Evolutionary conservation across 1,140 invertebrate genomes (phyloP), one percentile per base, ranked within the genome.

Genomic region (Phenacoccus solenopsis): DNA sequence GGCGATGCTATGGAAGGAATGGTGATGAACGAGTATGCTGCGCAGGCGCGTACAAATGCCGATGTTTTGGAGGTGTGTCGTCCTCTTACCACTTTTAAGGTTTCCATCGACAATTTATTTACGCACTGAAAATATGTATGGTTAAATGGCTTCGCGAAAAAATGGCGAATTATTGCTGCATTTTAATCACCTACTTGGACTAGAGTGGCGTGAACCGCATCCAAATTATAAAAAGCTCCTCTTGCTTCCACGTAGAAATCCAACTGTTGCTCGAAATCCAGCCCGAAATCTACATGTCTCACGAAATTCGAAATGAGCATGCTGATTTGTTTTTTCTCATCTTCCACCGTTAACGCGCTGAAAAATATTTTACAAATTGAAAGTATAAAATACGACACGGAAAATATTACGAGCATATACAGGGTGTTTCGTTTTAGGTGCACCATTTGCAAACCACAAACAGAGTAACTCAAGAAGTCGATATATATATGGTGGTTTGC

Each of bases 21-120:
- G 0, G 95, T 98, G 35, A 98, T 96, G 77, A 90, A 98, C 79
- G 88, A 90, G 80, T 93, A 98, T 0, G 96, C 95, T 68, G 91
- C 87, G 82, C 95, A 98, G n/a, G 94, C 94, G 74, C 90, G 86
- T 27, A 93, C 88, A 82, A 96, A 94, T 70, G 90, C 86, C 1
- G 84, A 84, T 0, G 90, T 91, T 81, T 90, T 90, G 74, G 86
- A 84, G 1, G 89, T 91, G 75, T 92, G 89, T 75, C 88, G 84
- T 1, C 90, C 88, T 71, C 87, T 84, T 1, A 93, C 86, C 56
- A 90, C 84, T 75, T 82, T 82, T 70, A 86, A 80, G 0, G 89
- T 90, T 75, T 87, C 85, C 72, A 92, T 85, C 0, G 90, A 83
- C 71, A 95, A 78, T 72, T 84, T 83, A 79, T 93, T 93, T 5